Percentiles rank a stretch among this genome's conserved stretches.
phyloP scores from a whole-genome alignment of 1,140 invertebrate species.

The Drosophila nigromelanica region DNA sequence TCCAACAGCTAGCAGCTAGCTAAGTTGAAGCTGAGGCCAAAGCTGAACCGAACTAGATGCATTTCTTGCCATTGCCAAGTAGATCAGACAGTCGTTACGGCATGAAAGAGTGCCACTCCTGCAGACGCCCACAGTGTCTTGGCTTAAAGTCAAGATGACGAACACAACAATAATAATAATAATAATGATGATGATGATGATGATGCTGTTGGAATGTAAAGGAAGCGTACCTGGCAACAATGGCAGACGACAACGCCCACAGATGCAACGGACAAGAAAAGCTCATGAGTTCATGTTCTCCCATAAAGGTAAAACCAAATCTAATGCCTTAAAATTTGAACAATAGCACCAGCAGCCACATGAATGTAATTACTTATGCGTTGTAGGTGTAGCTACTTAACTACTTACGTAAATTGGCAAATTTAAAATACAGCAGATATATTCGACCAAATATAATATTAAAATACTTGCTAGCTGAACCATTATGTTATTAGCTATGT shows the following conservation, averaged over 20 bases:
- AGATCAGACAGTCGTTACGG: conserved; percentile 33
- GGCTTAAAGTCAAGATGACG: conserved; percentile 6
- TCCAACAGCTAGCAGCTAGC: conserved; percentile 25
- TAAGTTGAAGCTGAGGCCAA: conserved; percentile 23
- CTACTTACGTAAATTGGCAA: no score
- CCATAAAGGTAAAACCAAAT: conserved; percentile 6
- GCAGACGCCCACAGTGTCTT: conserved; percentile 38
- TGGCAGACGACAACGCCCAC: conserved; percentile 40
- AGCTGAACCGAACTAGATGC: conserved; percentile 26
- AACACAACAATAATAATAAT: background rate
- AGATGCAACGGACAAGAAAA: conserved; percentile 28
- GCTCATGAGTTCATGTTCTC: conserved; percentile 30
- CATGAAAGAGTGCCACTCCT: conserved; percentile 40
- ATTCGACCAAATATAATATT: no score
- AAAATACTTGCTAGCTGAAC: no score
- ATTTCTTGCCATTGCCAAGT: conserved; percentile 43
- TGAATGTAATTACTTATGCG: background rate
- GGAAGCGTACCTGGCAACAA: conserved; percentile 2
- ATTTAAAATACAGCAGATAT: no score
- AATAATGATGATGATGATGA: conserved; percentile 11
- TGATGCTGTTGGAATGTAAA: conserved; percentile 25
- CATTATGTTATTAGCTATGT: no score
- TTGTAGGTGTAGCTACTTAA: background rate
- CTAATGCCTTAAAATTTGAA: background rate
- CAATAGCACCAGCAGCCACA: background rate